Percentiles rank a stretch among this genome's conserved stretches.
These are phyloP conservation scores for Neoaliturus tenellus DNA, from an alignment of 2,888 invertebrate genomes.

Conservation along the genomic window DNA sequence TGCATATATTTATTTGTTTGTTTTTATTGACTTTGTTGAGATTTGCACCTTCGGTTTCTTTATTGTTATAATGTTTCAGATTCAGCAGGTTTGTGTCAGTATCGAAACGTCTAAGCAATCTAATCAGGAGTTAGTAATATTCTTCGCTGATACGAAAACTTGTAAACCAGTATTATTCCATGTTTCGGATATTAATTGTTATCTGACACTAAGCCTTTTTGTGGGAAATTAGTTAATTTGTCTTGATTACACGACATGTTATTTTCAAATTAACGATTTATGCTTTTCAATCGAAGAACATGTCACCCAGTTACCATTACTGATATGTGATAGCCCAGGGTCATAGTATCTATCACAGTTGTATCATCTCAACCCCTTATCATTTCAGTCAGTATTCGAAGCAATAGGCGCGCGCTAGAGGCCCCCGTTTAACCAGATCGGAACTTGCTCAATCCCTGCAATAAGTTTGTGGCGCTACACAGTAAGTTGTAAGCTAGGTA, in stretches of 20 bases:
- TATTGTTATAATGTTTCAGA: constrained; percentile 5
- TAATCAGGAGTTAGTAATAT: no score
- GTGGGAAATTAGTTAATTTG: no score
- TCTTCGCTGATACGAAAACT: no score
- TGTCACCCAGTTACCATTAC: constrained; percentile 16
- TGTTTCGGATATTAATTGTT: no score
- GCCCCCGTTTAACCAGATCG: background rate
- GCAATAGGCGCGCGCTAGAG: constrained; percentile 32
- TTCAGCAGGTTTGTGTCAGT: background rate
- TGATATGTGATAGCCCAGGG: background rate
- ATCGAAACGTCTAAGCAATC: no score
- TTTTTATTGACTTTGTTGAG: constrained; percentile 40
- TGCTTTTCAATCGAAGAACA: no score
- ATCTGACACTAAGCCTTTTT: no score
- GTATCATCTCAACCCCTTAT: background rate
- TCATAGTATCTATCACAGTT: no score
- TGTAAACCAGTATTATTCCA: no score
- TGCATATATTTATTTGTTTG: constrained; percentile 50
- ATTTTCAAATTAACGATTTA: no score
- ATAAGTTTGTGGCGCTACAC: constrained; percentile 10
- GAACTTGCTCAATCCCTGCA: constrained; percentile 38
- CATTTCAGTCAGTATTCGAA: background rate
- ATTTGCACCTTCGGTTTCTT: constrained; percentile 1
- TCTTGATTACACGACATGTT: no score
- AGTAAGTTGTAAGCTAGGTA: constrained; percentile 9